A percentile compares a stretch with the other conserved stretches of the same genome.
Conservation (phyloP, 2,888 invertebrate species). For the Rhagophthalmus giganteus region DNA sequence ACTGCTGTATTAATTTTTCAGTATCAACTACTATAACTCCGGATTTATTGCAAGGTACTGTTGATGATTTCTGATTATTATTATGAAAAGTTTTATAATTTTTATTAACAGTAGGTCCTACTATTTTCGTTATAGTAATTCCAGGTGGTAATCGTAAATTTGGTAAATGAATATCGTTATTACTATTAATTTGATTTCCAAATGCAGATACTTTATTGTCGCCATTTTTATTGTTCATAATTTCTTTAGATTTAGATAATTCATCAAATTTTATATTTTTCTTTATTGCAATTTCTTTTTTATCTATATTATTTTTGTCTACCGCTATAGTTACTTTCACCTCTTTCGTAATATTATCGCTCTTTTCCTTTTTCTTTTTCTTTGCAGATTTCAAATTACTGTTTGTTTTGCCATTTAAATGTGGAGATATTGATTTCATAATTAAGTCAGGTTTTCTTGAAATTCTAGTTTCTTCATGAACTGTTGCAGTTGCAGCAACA, state of each 20-base stretch:
- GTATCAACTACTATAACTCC: conserved; percentile 66
- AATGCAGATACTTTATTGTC: conserved; percentile 24
- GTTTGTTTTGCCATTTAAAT: conserved; percentile 7
- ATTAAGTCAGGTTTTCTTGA: conserved; percentile 30
- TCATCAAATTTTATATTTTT: conserved; percentile 22
- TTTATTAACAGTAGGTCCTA: conserved; percentile 50
- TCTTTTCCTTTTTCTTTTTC: conserved; percentile 24
- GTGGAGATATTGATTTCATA: conserved; percentile 16
- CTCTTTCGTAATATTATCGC: conserved; percentile 39
- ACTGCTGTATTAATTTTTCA: conserved; percentile 59
- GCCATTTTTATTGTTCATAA: conserved; percentile 21
- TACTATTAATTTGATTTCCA: conserved; percentile 28
- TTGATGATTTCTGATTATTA: conserved; percentile 25
- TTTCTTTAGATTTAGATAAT: conserved; percentile 24
- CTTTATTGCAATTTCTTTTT: conserved; percentile 13
- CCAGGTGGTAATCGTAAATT: conserved; percentile 51
- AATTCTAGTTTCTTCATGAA: conserved; percentile 31
- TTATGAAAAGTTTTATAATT: conserved; percentile 39
- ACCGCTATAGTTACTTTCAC: conserved; percentile 48
- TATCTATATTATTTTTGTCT: conserved; percentile 27
- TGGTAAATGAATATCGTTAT: conserved; percentile 45
- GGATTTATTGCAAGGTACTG: conserved; percentile 54
- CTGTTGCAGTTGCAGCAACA: conserved; percentile 14
- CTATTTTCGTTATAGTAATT: conserved; percentile 58
- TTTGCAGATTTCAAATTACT: conserved; percentile 21